Base-by-base conservation (phyloP, 2,113 vertebrate species). In the Jacana jacana region DNA sequence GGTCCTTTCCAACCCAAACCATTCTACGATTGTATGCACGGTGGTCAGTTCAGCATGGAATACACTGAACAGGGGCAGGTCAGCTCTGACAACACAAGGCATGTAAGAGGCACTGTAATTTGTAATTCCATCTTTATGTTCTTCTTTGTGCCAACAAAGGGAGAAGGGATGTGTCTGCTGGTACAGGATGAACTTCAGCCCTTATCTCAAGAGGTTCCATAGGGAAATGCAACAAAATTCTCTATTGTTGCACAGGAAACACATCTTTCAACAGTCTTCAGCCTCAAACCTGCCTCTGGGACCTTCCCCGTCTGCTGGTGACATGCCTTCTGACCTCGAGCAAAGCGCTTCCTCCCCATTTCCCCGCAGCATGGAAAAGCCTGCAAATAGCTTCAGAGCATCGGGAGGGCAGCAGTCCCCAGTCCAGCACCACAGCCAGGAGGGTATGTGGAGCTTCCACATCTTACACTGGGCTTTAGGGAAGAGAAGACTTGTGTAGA, bases 191-290 rank as follows among this genome's bases (percentile, higher is more conserved):
- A 80, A 65, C 71, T 58, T 18, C 76, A 83, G 91, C 49, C 39
- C 82, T 90, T 58, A 81, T 79, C 82, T 93, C 44, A 23, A 81
- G 94, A 88, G 82, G n/a, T 81, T 94, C 86, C 88, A 51, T 24
- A 18, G 91, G 88, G 92, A 92, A 97, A 90, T 7, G 25, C 1
- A 52, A 33, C 31, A 33, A 5, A 93, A 88, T 40, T 61, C 66
- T 52, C 94, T 20, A 25, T 69, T 93, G 85, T 58, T 90, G 79
- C 71, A 82, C 79, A 95, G 95, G 88, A 95, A 95, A 57, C n/a
- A 18, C 57, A 63, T 91, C 92, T 80, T 55, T 57, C 82, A 96
- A 93, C 31, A 72, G 85, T 2, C 27, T 52, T 57, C 40, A 0
- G 90, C 85, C 73, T 37, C 88, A 77, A 79, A 30, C 39, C 75